Percentiles rank a stretch among this genome's conserved stretches.
Conservation (phyloP, 2,113 vertebrate species). For the Anser cygnoides region DNA sequence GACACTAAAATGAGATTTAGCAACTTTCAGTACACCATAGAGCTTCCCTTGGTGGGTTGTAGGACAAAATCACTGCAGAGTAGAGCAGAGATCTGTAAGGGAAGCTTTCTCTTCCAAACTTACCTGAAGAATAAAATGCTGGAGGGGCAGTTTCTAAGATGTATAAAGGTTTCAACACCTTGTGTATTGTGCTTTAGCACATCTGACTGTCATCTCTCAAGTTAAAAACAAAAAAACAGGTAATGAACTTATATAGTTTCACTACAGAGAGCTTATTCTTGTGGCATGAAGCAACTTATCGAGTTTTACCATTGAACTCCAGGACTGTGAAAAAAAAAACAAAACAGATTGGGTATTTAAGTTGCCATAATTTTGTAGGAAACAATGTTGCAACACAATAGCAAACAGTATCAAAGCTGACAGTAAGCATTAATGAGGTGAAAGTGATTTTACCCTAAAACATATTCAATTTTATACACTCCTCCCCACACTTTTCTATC, state of each 20-base stretch:
- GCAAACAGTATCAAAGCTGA: not conserved
- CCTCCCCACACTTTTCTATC: fast-evolving
- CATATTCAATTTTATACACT: not conserved
- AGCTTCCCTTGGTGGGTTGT: not conserved
- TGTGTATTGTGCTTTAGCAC: not conserved
- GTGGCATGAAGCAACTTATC: fast-evolving
- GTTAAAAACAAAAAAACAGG: not conserved
- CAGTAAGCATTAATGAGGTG: not conserved
- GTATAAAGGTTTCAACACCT: not conserved
- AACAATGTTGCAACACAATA: not conserved
- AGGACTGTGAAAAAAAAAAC: not conserved
- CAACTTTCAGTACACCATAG: not conserved
- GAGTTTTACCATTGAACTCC: not conserved
- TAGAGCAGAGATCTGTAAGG: fast-evolving
- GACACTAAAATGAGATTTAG: not conserved
- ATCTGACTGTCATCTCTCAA: not conserved
- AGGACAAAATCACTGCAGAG: not conserved
- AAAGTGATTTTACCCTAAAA: not conserved
- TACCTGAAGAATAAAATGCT: not conserved
- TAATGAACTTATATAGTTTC: fast-evolving
- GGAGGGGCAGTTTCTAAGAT: not conserved
- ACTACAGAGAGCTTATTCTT: not conserved
- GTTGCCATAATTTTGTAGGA: not conserved
- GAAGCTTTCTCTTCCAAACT: not conserved
- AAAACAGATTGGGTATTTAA: not conserved